Conservation (phyloP, 2,888 invertebrate genomes). For the Drosophila heteroneura region DNA sequence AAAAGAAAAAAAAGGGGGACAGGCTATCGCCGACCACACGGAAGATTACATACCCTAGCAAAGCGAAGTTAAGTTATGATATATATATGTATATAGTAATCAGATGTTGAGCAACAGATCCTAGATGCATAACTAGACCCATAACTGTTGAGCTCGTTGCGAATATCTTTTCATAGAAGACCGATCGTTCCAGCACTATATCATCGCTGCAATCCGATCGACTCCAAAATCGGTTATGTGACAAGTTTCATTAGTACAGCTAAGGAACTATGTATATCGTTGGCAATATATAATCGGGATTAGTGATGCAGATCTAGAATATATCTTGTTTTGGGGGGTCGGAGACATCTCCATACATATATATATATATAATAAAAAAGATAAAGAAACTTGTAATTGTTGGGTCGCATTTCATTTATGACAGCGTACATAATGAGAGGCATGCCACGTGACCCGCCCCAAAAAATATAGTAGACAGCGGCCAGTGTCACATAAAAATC, state of each 20-base stretch:
- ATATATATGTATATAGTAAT: background rate
- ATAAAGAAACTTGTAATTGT: background rate
- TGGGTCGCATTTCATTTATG: background rate
- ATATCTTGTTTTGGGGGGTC: background rate
- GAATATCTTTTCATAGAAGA: background rate
- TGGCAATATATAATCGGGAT: background rate
- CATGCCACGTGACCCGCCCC: background rate
- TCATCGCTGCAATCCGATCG: no score
- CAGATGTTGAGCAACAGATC: background rate
- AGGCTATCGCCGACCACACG: background rate
- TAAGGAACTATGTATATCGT: background rate
- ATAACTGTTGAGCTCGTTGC: background rate
- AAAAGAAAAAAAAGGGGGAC: background rate
- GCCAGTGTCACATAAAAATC: constrained; percentile 42
- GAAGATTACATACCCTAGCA: background rate
- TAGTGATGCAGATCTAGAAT: background rate
- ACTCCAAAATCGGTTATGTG: background rate
- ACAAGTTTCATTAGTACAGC: background rate
- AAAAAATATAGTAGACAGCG: background rate
- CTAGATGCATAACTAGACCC: background rate
- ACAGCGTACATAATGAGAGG: background rate
- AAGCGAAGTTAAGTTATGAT: background rate
- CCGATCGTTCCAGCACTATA: background rate
- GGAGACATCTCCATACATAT: background rate
- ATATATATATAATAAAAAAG: constrained; percentile 1